A percentile compares a stretch with the other conserved stretches of the same genome.
phyloP scores from a whole-genome alignment of 2,888 invertebrate species.

The Seladonia tumulorum region DNA sequence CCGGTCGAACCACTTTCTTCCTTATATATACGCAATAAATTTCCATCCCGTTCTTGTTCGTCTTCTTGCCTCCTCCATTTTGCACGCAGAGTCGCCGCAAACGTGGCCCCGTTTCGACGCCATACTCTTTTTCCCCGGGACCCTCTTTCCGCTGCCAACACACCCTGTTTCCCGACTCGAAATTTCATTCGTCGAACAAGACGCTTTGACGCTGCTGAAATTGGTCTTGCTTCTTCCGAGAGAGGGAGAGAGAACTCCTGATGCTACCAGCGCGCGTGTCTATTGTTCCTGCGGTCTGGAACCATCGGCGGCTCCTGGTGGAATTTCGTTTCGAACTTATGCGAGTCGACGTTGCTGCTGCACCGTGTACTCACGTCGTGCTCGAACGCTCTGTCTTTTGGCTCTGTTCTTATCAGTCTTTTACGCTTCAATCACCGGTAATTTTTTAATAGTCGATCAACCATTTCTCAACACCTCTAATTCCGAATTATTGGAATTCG shows the following conservation, averaged over 20 bases:
- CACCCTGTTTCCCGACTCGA: neutral
- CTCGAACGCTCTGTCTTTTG: neutral
- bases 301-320: neutral
- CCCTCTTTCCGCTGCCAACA: neutral
- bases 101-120: neutral
- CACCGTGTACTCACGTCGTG: neutral
- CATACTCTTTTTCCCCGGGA: neutral
- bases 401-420: neutral
- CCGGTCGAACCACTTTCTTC: slow-evolving; percentile 63
- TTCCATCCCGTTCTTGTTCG: slow-evolving; percentile 52
- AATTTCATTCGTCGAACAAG: neutral
- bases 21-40: slow-evolving; percentile 63
- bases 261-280: neutral
- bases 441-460: too few relatives aligned
- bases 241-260: neutral
- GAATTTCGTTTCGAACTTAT: neutral
- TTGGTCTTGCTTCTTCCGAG: neutral
- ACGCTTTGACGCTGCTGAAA: neutral
- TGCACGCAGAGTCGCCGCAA: neutral
- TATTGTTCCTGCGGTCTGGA: slow-evolving; percentile 8
- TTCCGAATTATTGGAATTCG: too few relatives aligned
- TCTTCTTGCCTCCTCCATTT: neutral
- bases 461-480: too few relatives aligned
- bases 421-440: too few relatives aligned
- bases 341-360: neutral